phyloP scores from a whole-genome alignment of 2,888 invertebrate species.

The Mongoloraphidia duomilia region DNA sequence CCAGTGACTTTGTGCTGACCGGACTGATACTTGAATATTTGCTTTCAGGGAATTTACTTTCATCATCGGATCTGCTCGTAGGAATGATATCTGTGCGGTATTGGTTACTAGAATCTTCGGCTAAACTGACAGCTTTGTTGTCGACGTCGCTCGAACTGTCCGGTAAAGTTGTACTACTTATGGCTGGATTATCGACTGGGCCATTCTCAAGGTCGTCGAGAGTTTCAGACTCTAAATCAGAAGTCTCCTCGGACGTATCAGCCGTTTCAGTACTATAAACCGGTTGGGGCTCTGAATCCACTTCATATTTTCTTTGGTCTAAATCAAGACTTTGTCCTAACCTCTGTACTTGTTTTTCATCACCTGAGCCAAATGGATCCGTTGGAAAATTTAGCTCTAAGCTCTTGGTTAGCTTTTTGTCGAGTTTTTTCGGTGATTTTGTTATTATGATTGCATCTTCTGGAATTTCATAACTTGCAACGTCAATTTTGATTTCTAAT shows the following conservation, averaged over 20 bases:
- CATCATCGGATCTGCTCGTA: too few species aligned
- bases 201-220: neutral
- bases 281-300: slow-evolving; percentile 2
- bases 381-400: slow-evolving; percentile 44
- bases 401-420: slow-evolving; percentile 42
- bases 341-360: slow-evolving; percentile 23
- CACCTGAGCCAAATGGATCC: slow-evolving; percentile 19
- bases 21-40: too few species aligned
- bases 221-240: slow-evolving; percentile 6
- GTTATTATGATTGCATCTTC: slow-evolving; percentile 65
- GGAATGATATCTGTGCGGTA: too few species aligned
- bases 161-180: too few species aligned
- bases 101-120: too few species aligned
- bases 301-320: slow-evolving; percentile 15
- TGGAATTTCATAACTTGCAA: slow-evolving; percentile 28
- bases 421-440: slow-evolving; percentile 57
- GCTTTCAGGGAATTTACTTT: too few species aligned
- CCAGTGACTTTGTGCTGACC: too few species aligned
- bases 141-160: too few species aligned
- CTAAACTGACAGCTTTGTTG: too few species aligned
- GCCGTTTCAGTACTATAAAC: slow-evolving; percentile 2
- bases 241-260: slow-evolving; percentile 29
- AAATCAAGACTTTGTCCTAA: slow-evolving; percentile 30
- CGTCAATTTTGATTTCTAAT: slow-evolving; percentile 58
- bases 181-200: too few species aligned